Evolutionary conservation across 2,113 vertebrate genomes (phyloP).

Genomic region (Phodopus roborovskii): DNA sequence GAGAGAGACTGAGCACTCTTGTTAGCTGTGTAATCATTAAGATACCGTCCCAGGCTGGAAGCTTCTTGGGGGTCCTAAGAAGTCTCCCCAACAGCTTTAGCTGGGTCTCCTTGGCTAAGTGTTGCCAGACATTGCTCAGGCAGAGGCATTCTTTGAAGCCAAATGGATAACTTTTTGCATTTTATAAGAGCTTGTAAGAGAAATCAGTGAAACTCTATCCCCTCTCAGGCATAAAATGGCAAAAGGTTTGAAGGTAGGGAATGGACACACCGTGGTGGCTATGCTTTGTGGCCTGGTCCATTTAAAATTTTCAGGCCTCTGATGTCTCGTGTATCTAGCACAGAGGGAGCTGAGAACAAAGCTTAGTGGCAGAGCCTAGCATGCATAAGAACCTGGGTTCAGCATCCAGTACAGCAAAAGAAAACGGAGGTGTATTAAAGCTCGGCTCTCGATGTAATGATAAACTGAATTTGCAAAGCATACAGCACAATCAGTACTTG

Average conservation of each 20-base stretch:
- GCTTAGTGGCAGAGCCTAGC: not conserved
- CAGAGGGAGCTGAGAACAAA: not conserved
- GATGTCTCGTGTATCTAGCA: constrained; percentile 24
- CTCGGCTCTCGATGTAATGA: not conserved
- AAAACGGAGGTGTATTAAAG: not conserved
- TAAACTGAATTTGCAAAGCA: not conserved
- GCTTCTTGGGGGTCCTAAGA: not conserved
- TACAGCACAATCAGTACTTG: not conserved
- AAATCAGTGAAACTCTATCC: not conserved
- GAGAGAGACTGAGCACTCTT: not conserved
- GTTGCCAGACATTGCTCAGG: constrained; percentile 1
- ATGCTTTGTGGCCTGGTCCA: not conserved
- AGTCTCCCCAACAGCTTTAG: not conserved
- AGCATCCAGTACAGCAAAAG: not conserved
- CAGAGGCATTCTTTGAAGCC: constrained; percentile 35
- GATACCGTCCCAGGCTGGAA: not conserved
- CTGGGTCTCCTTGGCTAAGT: not conserved
- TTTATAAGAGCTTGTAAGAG: constrained; percentile 40
- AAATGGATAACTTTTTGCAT: constrained; percentile 37
- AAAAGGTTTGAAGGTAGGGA: not conserved
- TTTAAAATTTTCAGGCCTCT: not conserved
- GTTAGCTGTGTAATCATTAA: not conserved
- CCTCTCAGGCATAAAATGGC: not conserved
- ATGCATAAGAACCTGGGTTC: not conserved
- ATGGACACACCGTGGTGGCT: not conserved